Percentiles rank a stretch among this genome's conserved stretches.
phyloP scores from a whole-genome alignment of 2,888 invertebrate species.

The Polydrusus cervinus region DNA sequence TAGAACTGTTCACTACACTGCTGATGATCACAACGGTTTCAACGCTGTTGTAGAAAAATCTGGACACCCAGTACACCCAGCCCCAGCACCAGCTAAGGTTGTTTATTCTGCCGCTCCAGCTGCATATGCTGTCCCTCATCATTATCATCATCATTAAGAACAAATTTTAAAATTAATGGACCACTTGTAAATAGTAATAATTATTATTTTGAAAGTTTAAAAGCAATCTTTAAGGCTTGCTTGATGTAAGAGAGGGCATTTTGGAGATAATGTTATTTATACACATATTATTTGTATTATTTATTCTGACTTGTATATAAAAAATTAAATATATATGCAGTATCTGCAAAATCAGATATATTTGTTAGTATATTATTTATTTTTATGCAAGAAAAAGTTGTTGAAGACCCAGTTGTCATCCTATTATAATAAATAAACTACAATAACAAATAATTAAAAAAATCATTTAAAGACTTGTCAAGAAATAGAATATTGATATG shows the following conservation, averaged over 20 bases:
- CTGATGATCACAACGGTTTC: slow-evolving; percentile 75
- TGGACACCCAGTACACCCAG: slow-evolving; percentile 75
- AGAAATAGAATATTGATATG: too few relatives aligned
- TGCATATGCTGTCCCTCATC: slow-evolving; percentile 49
- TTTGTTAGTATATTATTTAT: not conserved
- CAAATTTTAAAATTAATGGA: not conserved
- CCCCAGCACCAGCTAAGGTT: slow-evolving; percentile 45
- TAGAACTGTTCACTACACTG: slow-evolving; percentile 75
- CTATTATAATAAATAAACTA: too few relatives aligned
- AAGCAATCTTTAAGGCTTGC: not conserved
- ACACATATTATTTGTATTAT: not conserved
- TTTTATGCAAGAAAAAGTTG: not conserved
- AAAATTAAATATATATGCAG: slow-evolving; percentile 1
- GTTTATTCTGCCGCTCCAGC: slow-evolving; percentile 1
- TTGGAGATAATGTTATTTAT: too few relatives aligned
- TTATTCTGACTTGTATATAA: slow-evolving; percentile 6
- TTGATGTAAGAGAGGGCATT: too few relatives aligned
- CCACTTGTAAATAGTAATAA: not conserved
- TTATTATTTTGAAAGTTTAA: not conserved
- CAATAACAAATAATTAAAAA: too few relatives aligned
- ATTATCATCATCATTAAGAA: slow-evolving; percentile 27
- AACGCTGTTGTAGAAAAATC: slow-evolving; percentile 64
- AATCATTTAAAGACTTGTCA: too few relatives aligned
- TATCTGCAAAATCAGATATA: not conserved
- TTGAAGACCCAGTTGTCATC: too few relatives aligned